Evolutionary conservation across 2,888 invertebrate genomes (phyloP).

Genomic region (Thera obeliscata): DNA sequence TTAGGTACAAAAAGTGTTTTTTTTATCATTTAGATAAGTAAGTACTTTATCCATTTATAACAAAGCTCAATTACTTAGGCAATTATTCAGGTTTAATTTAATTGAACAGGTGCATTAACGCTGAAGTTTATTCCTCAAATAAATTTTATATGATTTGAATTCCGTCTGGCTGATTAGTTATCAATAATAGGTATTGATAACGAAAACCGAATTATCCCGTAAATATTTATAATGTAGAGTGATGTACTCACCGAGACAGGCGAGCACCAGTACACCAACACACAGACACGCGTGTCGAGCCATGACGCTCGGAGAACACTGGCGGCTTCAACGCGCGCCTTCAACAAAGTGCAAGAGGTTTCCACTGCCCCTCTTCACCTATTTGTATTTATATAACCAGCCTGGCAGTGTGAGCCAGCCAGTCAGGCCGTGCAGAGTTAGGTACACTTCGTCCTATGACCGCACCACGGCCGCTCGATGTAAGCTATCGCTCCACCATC

Average conservation of each 20-base stretch:
- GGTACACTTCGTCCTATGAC: slow-evolving; percentile 67
- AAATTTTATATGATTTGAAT: neutral
- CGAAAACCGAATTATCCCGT: neutral
- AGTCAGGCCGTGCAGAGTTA: slow-evolving; percentile 59
- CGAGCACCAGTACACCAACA: slow-evolving; percentile 76
- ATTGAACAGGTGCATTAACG: neutral
- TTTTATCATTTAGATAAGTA: too few species aligned
- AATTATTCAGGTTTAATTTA: neutral
- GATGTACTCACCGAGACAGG: slow-evolving; percentile 77
- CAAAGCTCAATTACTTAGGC: neutral
- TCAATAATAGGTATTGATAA: too few species aligned
- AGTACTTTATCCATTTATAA: too few species aligned
- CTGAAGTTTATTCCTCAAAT: neutral
- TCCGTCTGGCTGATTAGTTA: neutral
- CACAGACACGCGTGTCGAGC: slow-evolving; percentile 82
- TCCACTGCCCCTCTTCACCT: slow-evolving; percentile 81
- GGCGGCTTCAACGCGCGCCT: slow-evolving; percentile 71
- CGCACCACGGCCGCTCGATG: slow-evolving; percentile 60
- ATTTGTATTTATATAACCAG: slow-evolving; percentile 84
- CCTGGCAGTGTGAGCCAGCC: slow-evolving; percentile 64
- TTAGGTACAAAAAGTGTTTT: neutral
- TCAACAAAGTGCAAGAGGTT: slow-evolving; percentile 82
- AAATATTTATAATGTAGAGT: slow-evolving; percentile 23
- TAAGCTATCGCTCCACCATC: slow-evolving; percentile 58
- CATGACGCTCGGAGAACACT: slow-evolving; percentile 82